Conservation (phyloP, 2,113 vertebrate genomes). For the Stegostoma tigrinum region DNA sequence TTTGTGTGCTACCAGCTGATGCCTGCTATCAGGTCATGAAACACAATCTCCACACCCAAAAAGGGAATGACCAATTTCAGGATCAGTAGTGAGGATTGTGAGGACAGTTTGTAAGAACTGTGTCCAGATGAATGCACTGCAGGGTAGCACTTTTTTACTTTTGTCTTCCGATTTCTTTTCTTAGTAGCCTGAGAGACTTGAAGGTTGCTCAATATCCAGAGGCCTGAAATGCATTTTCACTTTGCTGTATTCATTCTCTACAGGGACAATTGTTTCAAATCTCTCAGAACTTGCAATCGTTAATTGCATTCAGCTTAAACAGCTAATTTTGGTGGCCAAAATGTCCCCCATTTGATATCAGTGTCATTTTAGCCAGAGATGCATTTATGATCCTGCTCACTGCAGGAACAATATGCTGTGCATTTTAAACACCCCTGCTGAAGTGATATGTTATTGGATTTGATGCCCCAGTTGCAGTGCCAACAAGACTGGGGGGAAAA, state of each 20-base stretch:
- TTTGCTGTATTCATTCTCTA: not conserved
- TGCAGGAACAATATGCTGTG: not conserved
- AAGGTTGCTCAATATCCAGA: not conserved
- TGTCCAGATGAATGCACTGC: not conserved
- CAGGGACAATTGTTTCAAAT: not conserved
- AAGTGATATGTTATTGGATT: constrained; percentile 11
- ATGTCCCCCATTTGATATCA: not conserved
- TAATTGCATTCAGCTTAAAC: not conserved
- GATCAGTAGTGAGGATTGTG: too few species aligned
- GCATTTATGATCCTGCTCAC: not conserved
- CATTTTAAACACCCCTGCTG: not conserved
- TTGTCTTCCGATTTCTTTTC: not conserved
- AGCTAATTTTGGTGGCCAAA: not conserved
- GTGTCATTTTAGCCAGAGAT: not conserved
- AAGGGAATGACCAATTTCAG: too few species aligned
- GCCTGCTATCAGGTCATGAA: not conserved
- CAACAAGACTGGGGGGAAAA: not conserved
- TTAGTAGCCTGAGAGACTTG: not conserved
- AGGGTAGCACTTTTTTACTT: not conserved
- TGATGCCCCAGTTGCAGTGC: not conserved
- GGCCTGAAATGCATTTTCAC: not conserved
- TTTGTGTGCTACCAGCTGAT: too few species aligned
- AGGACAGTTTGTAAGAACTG: not conserved
- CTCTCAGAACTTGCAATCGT: not conserved
- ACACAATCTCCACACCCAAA: not conserved